phyloP scores from a whole-genome alignment of 1,140 invertebrate genomes.

The Aleiodes sp. region DNA sequence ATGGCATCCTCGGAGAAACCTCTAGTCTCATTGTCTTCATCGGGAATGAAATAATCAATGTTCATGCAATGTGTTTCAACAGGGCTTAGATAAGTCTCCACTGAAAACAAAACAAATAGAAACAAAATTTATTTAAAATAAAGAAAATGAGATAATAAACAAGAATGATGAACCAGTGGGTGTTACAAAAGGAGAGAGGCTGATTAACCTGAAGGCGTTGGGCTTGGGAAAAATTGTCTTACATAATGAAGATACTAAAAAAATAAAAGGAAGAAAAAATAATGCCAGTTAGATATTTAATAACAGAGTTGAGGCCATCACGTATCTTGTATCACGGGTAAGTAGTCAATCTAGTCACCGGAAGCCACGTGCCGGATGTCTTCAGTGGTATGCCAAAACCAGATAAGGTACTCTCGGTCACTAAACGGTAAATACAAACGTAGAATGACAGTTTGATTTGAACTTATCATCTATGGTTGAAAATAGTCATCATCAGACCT shows the following conservation, averaged over 20 bases:
- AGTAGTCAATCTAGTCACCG: neutral
- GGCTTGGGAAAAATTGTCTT: neutral
- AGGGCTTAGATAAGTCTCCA: conserved; percentile 89
- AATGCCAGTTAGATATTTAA: neutral
- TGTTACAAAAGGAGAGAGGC: neutral
- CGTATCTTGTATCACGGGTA: neutral
- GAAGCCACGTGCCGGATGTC: conserved; percentile 25
- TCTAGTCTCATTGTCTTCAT: conserved; percentile 83
- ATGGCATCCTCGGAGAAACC: conserved; percentile 84
- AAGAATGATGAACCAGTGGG: conserved; percentile 11
- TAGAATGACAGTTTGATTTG: neutral
- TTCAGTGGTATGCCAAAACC: conserved; percentile 41
- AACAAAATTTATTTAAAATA: conserved; percentile 15
- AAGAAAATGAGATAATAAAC: neutral
- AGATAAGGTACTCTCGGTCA: conserved; percentile 50
- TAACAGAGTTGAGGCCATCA: neutral
- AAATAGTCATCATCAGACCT: too few species aligned
- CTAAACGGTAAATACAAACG: conserved; percentile 41
- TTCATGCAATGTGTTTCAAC: conserved; percentile 95
- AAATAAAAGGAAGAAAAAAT: neutral
- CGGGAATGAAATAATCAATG: conserved; percentile 91
- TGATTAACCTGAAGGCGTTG: neutral
- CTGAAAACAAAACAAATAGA: conserved; percentile 68
- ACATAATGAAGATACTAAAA: neutral
- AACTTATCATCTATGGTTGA: neutral